These are phyloP conservation scores for Cynaeus angustus DNA, from an alignment of 2,888 invertebrate genomes.

Conservation along the genomic window DNA sequence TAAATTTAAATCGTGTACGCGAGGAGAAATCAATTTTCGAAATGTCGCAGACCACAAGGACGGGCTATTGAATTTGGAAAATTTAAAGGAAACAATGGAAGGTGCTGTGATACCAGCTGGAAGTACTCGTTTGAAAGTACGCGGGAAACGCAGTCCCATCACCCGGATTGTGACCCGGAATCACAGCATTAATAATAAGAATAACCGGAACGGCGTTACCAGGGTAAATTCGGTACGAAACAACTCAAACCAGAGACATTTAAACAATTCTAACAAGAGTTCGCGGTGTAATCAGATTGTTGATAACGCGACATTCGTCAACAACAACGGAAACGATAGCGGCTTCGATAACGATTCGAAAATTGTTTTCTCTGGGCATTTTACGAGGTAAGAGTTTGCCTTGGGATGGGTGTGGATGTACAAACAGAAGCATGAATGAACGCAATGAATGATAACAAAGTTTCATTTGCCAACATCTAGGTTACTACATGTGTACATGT, in stretches of 20 bases:
- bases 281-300: constrained; percentile 17
- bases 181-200: constrained; percentile 38
- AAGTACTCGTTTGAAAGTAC: constrained; percentile 47
- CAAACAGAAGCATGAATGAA: constrained; percentile 13
- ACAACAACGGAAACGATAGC: constrained; percentile 43
- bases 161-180: constrained; percentile 35
- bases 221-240: constrained; percentile 36
- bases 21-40: constrained; percentile 36
- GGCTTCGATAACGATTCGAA: constrained; percentile 32
- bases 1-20: constrained; percentile 43
- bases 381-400: constrained; percentile 45
- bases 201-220: constrained; percentile 30
- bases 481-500: constrained; percentile 12
- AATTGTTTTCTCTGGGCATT: constrained; percentile 40
- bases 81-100: constrained; percentile 36
- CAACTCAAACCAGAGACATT: constrained; percentile 46
- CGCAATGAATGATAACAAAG: constrained; percentile 14
- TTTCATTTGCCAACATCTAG: constrained; percentile 18
- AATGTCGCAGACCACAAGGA: constrained; percentile 20
- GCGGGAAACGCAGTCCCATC: constrained; percentile 39
- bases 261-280: constrained; percentile 36
- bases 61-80: background rate
- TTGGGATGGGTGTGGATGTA: background rate
- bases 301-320: constrained; percentile 35
- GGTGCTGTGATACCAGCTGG: constrained; percentile 46